Conservation (phyloP, 2,113 vertebrate species). For the Peucedramus taeniatus region DNA sequence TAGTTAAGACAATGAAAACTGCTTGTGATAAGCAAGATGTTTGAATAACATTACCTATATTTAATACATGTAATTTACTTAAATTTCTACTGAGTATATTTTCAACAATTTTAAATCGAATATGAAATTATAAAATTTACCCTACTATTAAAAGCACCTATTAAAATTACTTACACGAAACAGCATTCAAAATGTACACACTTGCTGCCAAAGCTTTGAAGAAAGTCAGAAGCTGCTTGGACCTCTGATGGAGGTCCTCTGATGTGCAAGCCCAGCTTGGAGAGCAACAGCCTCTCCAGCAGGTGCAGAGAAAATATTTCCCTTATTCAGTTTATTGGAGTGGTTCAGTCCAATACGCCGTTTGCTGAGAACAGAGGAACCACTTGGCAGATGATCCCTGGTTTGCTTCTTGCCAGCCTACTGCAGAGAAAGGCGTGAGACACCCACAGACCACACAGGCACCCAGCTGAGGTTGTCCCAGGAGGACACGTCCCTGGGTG, state of each 20-base stretch:
- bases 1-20: background rate
- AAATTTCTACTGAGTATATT: background rate
- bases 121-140: background rate
- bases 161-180: background rate
- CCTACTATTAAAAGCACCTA: background rate
- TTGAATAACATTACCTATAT: background rate
- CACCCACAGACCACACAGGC: background rate
- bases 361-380: background rate
- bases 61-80: background rate
- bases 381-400: background rate
- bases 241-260: conserved; percentile 11
- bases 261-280: background rate
- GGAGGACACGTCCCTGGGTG: background rate
- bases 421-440: background rate
- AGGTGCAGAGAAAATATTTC: conserved; percentile 38
- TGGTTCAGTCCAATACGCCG: background rate
- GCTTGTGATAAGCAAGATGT: background rate
- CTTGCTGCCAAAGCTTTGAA: background rate
- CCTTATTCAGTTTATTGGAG: conserved; percentile 10
- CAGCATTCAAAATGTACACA: background rate
- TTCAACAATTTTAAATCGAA: background rate
- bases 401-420: background rate
- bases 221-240: background rate
- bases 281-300: conserved; percentile 28
- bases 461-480: fast-evolving